Percentiles rank a stretch among this genome's conserved stretches.
phyloP scores from a whole-genome alignment of 2,113 vertebrate species.

The Colaptes auratus region DNA sequence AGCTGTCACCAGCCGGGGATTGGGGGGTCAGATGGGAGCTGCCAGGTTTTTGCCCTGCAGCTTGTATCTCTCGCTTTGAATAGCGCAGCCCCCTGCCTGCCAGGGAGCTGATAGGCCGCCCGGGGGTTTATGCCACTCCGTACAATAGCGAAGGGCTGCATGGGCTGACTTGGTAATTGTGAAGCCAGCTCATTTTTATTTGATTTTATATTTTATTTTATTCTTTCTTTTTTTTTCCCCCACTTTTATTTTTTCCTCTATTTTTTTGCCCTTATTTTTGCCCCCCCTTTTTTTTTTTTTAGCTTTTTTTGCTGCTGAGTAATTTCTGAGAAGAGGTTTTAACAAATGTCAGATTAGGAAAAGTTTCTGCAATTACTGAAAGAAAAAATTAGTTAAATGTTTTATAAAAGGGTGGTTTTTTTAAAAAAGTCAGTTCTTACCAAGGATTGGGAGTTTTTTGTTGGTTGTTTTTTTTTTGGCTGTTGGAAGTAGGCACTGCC shows the following conservation, averaged over 20 bases:
- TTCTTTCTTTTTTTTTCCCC: neutral
- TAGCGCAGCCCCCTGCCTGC: constrained; percentile 99
- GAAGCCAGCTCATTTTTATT: constrained; percentile 95
- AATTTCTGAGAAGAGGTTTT: constrained; percentile 88
- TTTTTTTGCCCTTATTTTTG: neutral
- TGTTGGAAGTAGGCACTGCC: constrained; percentile 63
- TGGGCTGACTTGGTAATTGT: constrained; percentile 99
- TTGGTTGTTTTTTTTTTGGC: constrained; percentile 49
- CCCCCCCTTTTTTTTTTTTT: neutral
- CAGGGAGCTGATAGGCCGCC: constrained; percentile 99
- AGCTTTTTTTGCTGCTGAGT: constrained; percentile 73
- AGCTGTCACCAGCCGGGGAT: constrained; percentile 99
- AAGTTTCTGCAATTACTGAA: constrained; percentile 84
- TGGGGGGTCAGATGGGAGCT: constrained; percentile 99
- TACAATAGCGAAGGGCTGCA: constrained; percentile 98
- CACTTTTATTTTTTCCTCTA: neutral
- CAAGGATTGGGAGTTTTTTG: neutral
- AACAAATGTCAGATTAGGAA: constrained; percentile 90
- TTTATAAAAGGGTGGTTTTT: too few species aligned
- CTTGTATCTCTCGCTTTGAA: constrained; percentile 99
- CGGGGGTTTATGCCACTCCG: constrained; percentile 98
- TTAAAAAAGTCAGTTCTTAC: constrained; percentile 76
- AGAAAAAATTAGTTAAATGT: neutral
- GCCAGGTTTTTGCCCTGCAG: constrained; percentile 99
- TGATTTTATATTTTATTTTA: constrained; percentile 51